Base-by-base conservation (phyloP, 1,140 invertebrate genomes). In the Ditylenchus dipsaci region DNA sequence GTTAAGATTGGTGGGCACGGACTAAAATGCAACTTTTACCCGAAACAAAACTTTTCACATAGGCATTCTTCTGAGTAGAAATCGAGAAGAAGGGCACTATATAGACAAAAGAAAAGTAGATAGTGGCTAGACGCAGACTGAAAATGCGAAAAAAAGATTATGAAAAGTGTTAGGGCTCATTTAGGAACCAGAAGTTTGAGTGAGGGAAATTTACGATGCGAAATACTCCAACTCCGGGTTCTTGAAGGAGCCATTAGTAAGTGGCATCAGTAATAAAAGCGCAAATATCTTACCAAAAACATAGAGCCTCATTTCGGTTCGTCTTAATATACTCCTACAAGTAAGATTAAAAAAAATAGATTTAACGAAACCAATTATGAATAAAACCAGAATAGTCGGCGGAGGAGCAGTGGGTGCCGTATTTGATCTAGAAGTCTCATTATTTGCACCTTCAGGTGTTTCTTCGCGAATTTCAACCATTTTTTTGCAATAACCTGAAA, bases 381-480 rank as follows among this genome's bases (percentile, higher is more conserved):
- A 23, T 33, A 63, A 8, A 33, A 47, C 1, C 19, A 43, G 26
- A 1, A 30, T 19, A 53, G 49, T 21, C 26, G 49, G n/a, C 19
- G 53, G 30, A 29, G 43, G n/a, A 17, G 13, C 19, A 58, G 68
- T 5, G 29, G 68, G n/a, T 19, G 33, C 9, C 30, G 43, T 15
- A 29, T 66, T 29, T 19, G 17, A 27, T 42, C 30, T 47, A 23
- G 42, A 26, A 65, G 49, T 15, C n/a, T 38, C 49, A 26, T 15
- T 43, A 53, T 33, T 38, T 11, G 19, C 21, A 29, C 19, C 49
- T 30, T 63, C 65, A 26, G 45, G 61, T n/a, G 59, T 64, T 45
- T 76, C 72, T 66, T 74, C 72, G 17, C 53, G 65, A 65, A 74
- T 74, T 58, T 74, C 72, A 63, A 74, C 72, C 72, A 74, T 74